A percentile compares a stretch with the other conserved stretches of the same genome.
Conservation (phyloP, 2,797 vertebrate genomes). For the Tachyglossus aculeatus region DNA sequence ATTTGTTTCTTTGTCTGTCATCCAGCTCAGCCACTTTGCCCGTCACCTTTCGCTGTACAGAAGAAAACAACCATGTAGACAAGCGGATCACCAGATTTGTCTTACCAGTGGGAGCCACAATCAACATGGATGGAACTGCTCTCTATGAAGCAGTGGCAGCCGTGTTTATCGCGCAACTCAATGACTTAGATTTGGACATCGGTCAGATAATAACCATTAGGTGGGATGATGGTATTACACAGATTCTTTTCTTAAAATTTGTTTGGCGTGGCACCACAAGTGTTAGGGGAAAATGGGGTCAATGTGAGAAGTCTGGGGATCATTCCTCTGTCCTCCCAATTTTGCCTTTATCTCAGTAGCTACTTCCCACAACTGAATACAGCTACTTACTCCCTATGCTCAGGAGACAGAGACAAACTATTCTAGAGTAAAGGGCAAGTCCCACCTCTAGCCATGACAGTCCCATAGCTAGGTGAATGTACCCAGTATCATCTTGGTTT, state of each 20-base stretch:
- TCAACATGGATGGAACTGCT: conserved; percentile 98
- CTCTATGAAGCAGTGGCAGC: conserved; percentile 97
- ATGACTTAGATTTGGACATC: conserved; percentile 84
- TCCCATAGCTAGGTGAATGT: too few relatives aligned
- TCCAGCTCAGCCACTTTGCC: conserved; percentile 94
- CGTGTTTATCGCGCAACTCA: conserved; percentile 95
- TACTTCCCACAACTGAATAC: neutral
- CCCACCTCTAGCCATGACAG: too few relatives aligned
- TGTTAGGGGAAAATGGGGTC: too few relatives aligned
- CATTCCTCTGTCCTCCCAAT: too few relatives aligned
- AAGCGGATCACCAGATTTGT: conserved; percentile 96
- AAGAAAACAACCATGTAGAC: conserved; percentile 93
- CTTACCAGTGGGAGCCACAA: conserved; percentile 94
- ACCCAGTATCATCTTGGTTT: too few relatives aligned
- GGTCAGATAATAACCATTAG: conserved; percentile 96
- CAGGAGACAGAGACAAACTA: too few relatives aligned
- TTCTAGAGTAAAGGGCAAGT: too few relatives aligned
- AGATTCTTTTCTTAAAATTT: neutral
- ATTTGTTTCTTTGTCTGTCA: conserved; percentile 26
- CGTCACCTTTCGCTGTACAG: conserved; percentile 93
- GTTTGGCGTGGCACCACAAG: too few relatives aligned
- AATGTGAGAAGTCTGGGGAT: too few relatives aligned
- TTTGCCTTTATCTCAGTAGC: neutral
- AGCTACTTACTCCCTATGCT: too few relatives aligned
- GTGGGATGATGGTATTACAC: conserved; percentile 61